Conservation (phyloP, 2,113 vertebrate species). For the Arenaria interpres region DNA sequence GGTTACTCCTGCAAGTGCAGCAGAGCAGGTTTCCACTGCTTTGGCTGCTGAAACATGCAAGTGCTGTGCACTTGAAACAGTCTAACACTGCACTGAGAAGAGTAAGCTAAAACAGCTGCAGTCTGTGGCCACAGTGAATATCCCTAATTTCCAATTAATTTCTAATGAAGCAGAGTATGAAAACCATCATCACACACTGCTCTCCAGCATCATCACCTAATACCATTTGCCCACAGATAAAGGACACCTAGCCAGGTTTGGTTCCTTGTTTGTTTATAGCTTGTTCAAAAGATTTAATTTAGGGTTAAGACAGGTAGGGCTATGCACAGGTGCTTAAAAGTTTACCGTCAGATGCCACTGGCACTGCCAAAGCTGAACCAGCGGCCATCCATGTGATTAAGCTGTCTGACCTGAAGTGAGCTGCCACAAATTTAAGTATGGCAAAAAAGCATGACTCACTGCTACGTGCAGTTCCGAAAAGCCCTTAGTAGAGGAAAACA, state of each 20-base stretch:
- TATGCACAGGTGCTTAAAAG: not conserved
- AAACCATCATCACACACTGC: not conserved
- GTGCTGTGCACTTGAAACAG: not conserved
- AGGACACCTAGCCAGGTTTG: not conserved
- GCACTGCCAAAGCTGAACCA: not conserved
- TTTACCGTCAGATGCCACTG: not conserved
- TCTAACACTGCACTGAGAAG: not conserved
- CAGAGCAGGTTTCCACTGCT: not conserved
- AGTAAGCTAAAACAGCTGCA: not conserved
- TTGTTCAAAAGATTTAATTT: not conserved
- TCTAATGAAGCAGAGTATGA: not conserved
- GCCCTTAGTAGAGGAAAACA: slow-evolving; percentile 59
- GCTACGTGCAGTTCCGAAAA: slow-evolving; percentile 19
- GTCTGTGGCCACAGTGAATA: not conserved
- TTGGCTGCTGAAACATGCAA: not conserved
- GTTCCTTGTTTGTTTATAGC: not conserved
- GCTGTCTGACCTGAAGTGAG: slow-evolving; percentile 24
- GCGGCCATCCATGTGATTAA: not conserved
- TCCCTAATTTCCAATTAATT: not conserved
- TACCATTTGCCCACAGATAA: not conserved
- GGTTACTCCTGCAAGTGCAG: not conserved
- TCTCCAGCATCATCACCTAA: not conserved
- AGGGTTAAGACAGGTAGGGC: not conserved
- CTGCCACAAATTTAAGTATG: slow-evolving; percentile 32
- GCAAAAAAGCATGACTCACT: slow-evolving; percentile 56